Base-by-base conservation (phyloP, 1,140 invertebrate species). In the Panulirus ornatus region DNA sequence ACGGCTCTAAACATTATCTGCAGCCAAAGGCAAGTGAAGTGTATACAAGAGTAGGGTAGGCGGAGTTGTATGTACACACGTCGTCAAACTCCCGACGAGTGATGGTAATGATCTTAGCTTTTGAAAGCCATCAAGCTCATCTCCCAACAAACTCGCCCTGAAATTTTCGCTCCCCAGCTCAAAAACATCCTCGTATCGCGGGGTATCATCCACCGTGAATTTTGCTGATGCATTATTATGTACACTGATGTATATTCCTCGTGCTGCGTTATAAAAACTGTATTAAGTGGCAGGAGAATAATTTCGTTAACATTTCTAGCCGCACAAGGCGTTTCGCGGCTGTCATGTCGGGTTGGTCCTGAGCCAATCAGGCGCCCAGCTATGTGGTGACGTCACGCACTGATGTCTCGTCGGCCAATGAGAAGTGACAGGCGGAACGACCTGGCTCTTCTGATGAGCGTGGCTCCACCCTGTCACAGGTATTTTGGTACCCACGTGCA, bases 361-460 rank as follows among this genome's bases (percentile, higher is more conserved):
- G 71, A 84, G 81, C 88, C 88, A 90, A 85, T 90, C 71, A 79
- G 71, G 79, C 79, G 70, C 40, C n/a, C 44, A 47, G 88, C 71
- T 85, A 90, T 90, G 88, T 54, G 71, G 82, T 90, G 88, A 90
- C 88, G 88, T 90, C 82, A 84, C 88, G 14, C 22, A 44, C 70
- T 90, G 88, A 90, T 90, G 88, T 75, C 71, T 71, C 70, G 71
- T n/a, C 27, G 73, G 82, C 88, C 88, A 90, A 90, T 90, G 81
- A 47, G 76, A 79, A 58, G 82, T 90, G 88, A 90, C 88, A 90
- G 88, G 88, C 88, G 88, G 88, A 90, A 90, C 88, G 88, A 79
- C 42, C 73, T 90, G 71, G 81, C 88, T 82, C 40, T 58, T 90
- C 79, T 84, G 42, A 76, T 83, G 79, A 84, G 83, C 70, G 40